Percentiles rank a stretch among this genome's conserved stretches.
These are phyloP conservation scores for Yponomeuta cagnagella DNA, from an alignment of 2,888 invertebrate genomes.

Conservation along the genomic window DNA sequence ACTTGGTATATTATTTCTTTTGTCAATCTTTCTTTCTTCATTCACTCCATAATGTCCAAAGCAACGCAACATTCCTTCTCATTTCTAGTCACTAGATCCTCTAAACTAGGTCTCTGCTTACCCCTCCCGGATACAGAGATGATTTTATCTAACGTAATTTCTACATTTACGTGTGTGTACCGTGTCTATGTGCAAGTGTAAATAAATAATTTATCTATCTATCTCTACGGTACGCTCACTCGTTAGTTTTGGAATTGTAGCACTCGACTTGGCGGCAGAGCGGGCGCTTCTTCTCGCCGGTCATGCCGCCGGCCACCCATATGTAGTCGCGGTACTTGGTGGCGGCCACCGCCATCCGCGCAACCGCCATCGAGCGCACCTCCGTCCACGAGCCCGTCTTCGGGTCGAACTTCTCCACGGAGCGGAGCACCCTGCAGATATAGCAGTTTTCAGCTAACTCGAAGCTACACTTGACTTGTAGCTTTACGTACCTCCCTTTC, in stretches of 20 bases:
- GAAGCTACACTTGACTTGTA: no score
- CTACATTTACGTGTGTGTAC: no score
- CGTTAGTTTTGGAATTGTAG: constrained; percentile 77
- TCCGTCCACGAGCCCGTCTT: constrained; percentile 74
- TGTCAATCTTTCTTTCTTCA: no score
- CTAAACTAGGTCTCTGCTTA: no score
- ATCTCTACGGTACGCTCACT: constrained; percentile 48
- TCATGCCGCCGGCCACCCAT: constrained; percentile 85
- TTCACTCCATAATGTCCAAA: no score
- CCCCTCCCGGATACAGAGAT: no score
- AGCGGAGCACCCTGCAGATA: constrained; percentile 69
- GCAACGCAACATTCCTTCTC: no score
- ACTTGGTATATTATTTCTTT: no score
- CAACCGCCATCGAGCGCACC: constrained; percentile 73
- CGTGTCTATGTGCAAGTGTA: no score
- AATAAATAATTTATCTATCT: no score
- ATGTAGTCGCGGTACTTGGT: constrained; percentile 79
- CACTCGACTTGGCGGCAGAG: constrained; percentile 78
- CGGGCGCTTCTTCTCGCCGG: constrained; percentile 71
- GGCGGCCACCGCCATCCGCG: constrained; percentile 78
- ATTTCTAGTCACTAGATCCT: no score
- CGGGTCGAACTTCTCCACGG: constrained; percentile 78
- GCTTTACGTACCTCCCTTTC: constrained; percentile 63
- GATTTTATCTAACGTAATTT: no score
- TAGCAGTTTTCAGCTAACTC: neutral